A percentile compares a stretch with the other conserved stretches of the same genome.
These are phyloP conservation scores for Solen grandis DNA, from an alignment of 1,140 invertebrate genomes.

Conservation along the genomic window DNA sequence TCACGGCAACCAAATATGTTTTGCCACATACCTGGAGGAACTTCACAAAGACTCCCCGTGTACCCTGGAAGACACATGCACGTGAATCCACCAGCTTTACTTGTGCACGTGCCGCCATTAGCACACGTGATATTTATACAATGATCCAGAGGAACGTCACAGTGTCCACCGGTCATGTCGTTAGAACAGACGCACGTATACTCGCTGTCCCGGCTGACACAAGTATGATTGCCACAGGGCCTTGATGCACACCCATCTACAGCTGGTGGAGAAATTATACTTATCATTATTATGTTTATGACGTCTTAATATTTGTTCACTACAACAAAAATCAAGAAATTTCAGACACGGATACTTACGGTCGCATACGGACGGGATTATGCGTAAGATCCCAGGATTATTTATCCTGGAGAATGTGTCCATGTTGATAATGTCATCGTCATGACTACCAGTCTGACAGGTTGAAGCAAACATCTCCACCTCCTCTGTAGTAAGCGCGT, in stretches of 20 bases:
- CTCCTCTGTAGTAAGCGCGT: too few relatives aligned
- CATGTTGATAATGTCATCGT: too few relatives aligned
- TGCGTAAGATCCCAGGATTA: too few relatives aligned
- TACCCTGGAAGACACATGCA: slow-evolving; percentile 8
- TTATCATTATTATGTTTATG: too few relatives aligned
- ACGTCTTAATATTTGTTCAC: too few relatives aligned
- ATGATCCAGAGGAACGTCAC: slow-evolving; percentile 3
- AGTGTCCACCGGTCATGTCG: slow-evolving; percentile 1
- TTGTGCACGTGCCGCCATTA: neutral
- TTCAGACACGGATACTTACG: too few relatives aligned
- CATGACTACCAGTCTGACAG: too few relatives aligned
- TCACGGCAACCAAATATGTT: too few relatives aligned
- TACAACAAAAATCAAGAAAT: too few relatives aligned
- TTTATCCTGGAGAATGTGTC: too few relatives aligned
- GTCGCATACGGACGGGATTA: too few relatives aligned
- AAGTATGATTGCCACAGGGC: slow-evolving; percentile 29
- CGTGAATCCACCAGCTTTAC: neutral
- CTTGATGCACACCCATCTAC: slow-evolving; percentile 5
- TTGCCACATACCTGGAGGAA: neutral
- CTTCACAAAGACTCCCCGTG: neutral
- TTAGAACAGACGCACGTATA: slow-evolving; percentile 15
- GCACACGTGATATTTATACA: slow-evolving; percentile 7
- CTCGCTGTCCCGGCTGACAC: slow-evolving; percentile 15
- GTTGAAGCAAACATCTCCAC: too few relatives aligned
- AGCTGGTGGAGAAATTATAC: neutral